Evolutionary conservation across 2,797 vertebrate genomes (phyloP), one percentile per base, ranked within the genome.

Genomic region (Hypotaenidia okinawae): DNA sequence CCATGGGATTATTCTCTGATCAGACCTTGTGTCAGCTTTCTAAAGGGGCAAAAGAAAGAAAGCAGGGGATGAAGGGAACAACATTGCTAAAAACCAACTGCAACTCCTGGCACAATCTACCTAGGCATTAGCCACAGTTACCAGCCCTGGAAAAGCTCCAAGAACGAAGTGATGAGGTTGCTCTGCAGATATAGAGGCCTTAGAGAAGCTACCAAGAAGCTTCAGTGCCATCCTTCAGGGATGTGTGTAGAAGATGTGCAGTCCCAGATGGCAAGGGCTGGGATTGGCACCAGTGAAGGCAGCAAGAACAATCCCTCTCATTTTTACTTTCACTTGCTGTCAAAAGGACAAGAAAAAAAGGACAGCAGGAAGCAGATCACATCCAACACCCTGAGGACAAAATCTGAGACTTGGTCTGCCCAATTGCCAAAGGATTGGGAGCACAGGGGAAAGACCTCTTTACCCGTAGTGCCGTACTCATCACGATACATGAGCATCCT

Each of bases 401-500:
- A 27, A 7, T 4, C 0, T 9, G 59, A 79, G 45, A 11, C 58
- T 75, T 17, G 52, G 4, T 6, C 78, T 66, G 55, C 33, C 70
- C 61, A 10, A 24, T 52, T 2, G 61, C 27, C 32, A 8, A 16
- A 47, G 43, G 63, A 30, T 11, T 14, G 62, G 52, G 32, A 58
- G 35, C 47, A 63, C 21, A 74, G 32, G 58, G 61, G 35, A 3
- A 33, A 66, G 47, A 3, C 52, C 57, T 54, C 73, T 19, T 63
- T 17, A 7, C 13, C 58, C 52, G 2, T 11, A 15, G 9, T 85
- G 77, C 79, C 32, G 6, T 0, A 3, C 54, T 72, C 35, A 16
- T 4, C 5, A 51, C n/a, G 13, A 6, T 1, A 22, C 19, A 67
- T 0, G 11, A 57, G n/a, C 51, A n/a, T 4, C 84, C 35, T 32